Base-by-base conservation (phyloP, 1,140 invertebrate genomes). In the Pogonus chalceus region DNA sequence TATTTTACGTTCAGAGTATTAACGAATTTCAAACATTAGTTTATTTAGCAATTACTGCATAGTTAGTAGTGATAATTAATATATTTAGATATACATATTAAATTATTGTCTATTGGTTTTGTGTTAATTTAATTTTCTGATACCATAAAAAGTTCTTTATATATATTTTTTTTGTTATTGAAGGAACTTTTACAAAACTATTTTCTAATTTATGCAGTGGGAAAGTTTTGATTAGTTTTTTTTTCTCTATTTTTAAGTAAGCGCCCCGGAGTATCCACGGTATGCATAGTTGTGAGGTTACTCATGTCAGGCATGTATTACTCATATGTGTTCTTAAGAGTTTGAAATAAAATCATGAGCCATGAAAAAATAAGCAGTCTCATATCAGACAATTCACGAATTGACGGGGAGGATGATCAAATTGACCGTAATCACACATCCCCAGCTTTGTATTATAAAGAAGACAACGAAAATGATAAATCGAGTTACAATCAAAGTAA, bases 391-490 rank as follows among this genome's bases (percentile, higher is more conserved):
- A 43, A 7, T 4, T 43, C 37, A 7, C 7, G 37, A 16, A 43
- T 43, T 12, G 3, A 43, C 18, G 18, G 9, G 7, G 37, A 43
- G 18, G 18, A 43, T 18, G 37, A 43, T 4, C 37, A 43, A 43
- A 43, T 43, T 4, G 18, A 43, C 18, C 26, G 14, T 14, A 14
- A 31, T 7, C 37, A 43, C 37, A 43, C 37, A 9, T 43, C 37
- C 9, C 7, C 37, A 18, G 9, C 37, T 12, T 16, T 43, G 31
- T 70, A 62, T 56, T 67, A 64, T 58, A 60, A 64, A 49, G 63
- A 67, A 37, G 61, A 60, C 31, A 62, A 62, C 43, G 58, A 64
- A 50, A 62, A 60, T 55, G 65, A 62, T 53, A 66, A 60, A 50
- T 61, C 62, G 22, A 57, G 48, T 39, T 62, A 65, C 54, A 26